phyloP scores from a whole-genome alignment of 2,888 invertebrate species.

The Hemaris fuciformis region DNA sequence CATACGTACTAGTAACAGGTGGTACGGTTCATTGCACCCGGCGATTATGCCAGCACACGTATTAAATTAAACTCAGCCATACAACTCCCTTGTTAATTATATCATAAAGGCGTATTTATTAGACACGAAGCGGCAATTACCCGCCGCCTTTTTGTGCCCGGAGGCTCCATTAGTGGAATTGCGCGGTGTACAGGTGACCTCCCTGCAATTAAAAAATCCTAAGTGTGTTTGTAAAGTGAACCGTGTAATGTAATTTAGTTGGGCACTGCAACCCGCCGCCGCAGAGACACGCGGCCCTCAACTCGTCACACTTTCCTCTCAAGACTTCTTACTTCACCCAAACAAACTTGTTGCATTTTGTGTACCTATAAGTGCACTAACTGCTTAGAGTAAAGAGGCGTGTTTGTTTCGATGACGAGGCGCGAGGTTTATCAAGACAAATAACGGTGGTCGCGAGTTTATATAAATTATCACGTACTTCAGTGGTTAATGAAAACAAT shows the following conservation, averaged over 20 bases:
- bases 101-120: neutral
- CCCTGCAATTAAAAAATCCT: neutral
- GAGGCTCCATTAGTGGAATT: neutral
- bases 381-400: no score
- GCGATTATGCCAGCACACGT: neutral
- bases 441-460: no score
- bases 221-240: neutral
- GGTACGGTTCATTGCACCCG: neutral
- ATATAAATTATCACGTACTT: no score
- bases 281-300: neutral
- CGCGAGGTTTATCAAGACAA: no score
- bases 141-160: neutral
- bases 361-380: no score
- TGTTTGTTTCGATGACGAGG: no score
- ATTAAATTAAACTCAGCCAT: neutral
- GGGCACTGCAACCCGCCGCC: neutral
- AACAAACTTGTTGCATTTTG: no score
- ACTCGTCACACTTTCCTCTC: neutral
- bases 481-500: no score
- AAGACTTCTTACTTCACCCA: neutral
- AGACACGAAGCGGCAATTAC: neutral
- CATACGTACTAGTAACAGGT: neutral
- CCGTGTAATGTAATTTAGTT: neutral
- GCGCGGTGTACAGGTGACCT: neutral
- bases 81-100: neutral